Base-by-base conservation (phyloP, 1,140 invertebrate species). In the Agrilus planipennis region DNA sequence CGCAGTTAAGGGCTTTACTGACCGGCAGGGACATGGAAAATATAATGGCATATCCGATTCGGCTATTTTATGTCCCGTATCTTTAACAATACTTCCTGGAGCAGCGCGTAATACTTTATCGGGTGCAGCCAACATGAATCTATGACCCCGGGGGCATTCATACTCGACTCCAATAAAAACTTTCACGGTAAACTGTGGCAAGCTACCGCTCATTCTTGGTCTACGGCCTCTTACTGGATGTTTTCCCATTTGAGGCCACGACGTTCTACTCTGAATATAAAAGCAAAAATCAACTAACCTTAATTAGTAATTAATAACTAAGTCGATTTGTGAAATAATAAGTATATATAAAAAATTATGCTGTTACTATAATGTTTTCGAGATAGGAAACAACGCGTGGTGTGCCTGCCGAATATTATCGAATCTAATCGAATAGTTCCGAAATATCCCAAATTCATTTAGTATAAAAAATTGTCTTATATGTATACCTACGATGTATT, bases 121-220 rank as follows among this genome's bases (percentile, higher is more conserved):
- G 14, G 90, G 87, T 1, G 77, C 78, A 11, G 87, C 82, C 57
- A 88, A 81, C 78, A 97, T 94, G 63, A 98, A 97, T 42, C 74
- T 66, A 63, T 98, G 93, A 2, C 94, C 94, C 28, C 87, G 61
- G 0, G 86, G 82, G 69, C 95, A 99, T 65, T 98, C 94, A 60
- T 97, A 98, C 57, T 98, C 94, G 49, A 91, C 79, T 1, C 94
- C 94, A 44, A 98, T 77, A 58, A 94, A 99, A 44, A 96, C 85
- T 64, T 96, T 92, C 1, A 94, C 84, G 7, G 81, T 81, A 53
- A 92, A 78, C 51, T 56, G 59, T 11, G 53, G 62, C 44, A 51
- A 59, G 51, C 38, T 60, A 52, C 23, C 56, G 17, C 60, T 61
- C 50, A 62, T 62, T 28, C 51, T 45, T 14, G 50, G 51, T 41